phyloP scores from a whole-genome alignment of 2,888 invertebrate species.

The Helobdella robusta region DNA sequence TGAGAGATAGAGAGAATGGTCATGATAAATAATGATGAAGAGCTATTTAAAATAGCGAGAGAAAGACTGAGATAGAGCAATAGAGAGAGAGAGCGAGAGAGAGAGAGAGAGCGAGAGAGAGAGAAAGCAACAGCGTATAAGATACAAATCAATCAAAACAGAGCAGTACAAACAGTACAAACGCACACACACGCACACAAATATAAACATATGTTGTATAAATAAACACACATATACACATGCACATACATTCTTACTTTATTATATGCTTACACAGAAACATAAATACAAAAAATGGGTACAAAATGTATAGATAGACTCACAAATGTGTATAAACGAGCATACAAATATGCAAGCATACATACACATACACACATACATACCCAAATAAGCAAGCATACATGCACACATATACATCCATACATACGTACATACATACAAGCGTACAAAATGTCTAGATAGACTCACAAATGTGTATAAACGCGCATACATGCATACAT shows the following conservation, averaged over 20 bases:
- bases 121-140: too few relatives aligned
- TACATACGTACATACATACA: background rate
- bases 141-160: too few relatives aligned
- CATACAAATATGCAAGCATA: background rate
- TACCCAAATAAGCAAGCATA: background rate
- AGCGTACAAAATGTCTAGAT: background rate
- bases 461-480: background rate
- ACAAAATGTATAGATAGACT: background rate
- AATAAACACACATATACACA: background rate
- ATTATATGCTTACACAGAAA: background rate
- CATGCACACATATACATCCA: background rate
- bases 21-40: background rate
- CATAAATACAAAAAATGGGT: background rate
- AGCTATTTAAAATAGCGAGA: background rate
- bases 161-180: background rate
- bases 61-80: background rate
- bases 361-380: conserved; percentile 8
- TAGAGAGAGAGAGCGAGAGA: too few relatives aligned
- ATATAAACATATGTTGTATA: background rate
- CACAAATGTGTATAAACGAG: background rate
- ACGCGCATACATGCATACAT: conserved; percentile 2
- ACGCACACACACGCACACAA: background rate
- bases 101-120: too few relatives aligned
- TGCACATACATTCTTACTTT: background rate
- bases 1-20: conserved; percentile 1